Evolutionary conservation across 2,888 invertebrate species (phyloP), one percentile per base, ranked within the genome.

Genomic region (Osedax frankpressi): DNA sequence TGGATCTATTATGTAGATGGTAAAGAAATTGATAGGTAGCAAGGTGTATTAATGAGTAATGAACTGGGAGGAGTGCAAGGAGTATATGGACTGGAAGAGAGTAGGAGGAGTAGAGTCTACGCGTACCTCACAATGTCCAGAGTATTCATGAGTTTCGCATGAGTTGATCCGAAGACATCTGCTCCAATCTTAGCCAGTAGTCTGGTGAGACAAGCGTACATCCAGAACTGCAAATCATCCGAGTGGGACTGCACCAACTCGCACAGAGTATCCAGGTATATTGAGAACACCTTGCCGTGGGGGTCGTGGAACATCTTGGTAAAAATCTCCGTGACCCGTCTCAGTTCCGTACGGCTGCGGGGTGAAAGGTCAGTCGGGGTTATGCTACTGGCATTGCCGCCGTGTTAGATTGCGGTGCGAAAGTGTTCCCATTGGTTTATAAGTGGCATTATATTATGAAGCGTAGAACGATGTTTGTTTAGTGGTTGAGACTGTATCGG

Each of bases 291-390:
- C 87, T 93, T 91, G 79, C 94, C 89, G 86, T 96, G 93, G 1
- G 94, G 92, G 85, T 97, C 96, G 88, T 94, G 93, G 84, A 97
- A 95, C 92, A 96, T 93, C 86, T 93, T 91, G 76, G 93, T 91
- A 81, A 95, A 92, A 76, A 93, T 90, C 79, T 96, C 95, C 0
- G 93, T 92, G n/a, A 94, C 89, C 77, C 91, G 89, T 76, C 90
- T 89, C 74, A 93, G 86, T 81, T 93, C 92, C 74, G 80, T 77
- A n/a, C 81, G 81, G 77, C 84, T 85, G 81, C 65, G 81, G 79
- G 26, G 0, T 74, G 74, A 68, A 75, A 77, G 44, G 44, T 6
- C n/a, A n/a, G n/a, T n/a, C n/a, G n/a, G n/a, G n/a, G n/a, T n/a
- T n/a, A n/a, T n/a, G n/a, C n/a, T n/a, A n/a, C n/a, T n/a, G n/a